Conservation (phyloP, 2,113 vertebrate genomes). For the Pogona vitticeps region DNA sequence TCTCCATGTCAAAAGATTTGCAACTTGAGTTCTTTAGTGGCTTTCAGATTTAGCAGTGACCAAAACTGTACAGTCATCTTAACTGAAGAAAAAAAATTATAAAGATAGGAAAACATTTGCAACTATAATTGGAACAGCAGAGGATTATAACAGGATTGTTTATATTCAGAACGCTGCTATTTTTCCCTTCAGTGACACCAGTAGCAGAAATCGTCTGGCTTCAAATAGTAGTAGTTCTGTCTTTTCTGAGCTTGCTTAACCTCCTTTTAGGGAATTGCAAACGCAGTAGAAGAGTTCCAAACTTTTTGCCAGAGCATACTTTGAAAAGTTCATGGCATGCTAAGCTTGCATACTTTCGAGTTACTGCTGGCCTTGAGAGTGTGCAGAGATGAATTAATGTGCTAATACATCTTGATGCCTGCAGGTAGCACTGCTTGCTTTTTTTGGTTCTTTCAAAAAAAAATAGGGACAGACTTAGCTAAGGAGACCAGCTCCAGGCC, state of each 20-base stretch:
- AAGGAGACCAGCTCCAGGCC: slow-evolving; percentile 32
- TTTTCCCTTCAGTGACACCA: slow-evolving; percentile 44
- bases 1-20: not conserved
- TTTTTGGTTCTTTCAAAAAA: slow-evolving; percentile 54
- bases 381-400: slow-evolving; percentile 51
- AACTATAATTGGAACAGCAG: slow-evolving; percentile 45
- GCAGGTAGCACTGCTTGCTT: slow-evolving; percentile 52
- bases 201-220: slow-evolving; percentile 62
- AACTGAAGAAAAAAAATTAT: slow-evolving; percentile 13
- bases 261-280: slow-evolving; percentile 51
- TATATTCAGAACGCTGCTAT: slow-evolving; percentile 53
- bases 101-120: slow-evolving; percentile 40
- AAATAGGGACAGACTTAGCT: slow-evolving; percentile 32
- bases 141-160: slow-evolving; percentile 40
- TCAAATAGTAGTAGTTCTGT: slow-evolving; percentile 44
- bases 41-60: slow-evolving; percentile 2
- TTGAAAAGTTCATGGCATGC: slow-evolving; percentile 34
- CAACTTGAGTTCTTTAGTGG: not conserved
- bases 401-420: slow-evolving; percentile 47
- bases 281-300: slow-evolving; percentile 34
- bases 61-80: not conserved
- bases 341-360: slow-evolving; percentile 45
- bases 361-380: slow-evolving; percentile 30
- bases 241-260: slow-evolving; percentile 23
- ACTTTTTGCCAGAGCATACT: slow-evolving; percentile 36